Base-by-base conservation (phyloP, 2,888 invertebrate species). In the Rotaria socialis region DNA sequence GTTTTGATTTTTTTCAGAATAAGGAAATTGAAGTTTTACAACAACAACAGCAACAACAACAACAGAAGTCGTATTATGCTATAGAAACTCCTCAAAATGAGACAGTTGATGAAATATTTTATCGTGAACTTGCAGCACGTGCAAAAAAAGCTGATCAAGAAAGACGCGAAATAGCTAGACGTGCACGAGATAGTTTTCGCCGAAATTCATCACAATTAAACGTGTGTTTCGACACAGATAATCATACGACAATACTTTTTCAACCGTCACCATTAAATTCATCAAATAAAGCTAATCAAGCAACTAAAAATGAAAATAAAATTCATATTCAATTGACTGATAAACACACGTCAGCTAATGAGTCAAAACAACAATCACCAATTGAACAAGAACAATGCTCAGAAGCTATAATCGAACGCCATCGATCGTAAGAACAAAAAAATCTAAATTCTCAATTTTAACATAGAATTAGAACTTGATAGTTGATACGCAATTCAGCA, bases 101-200 rank as follows among this genome's bases (percentile, higher is more conserved):
- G 35, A 19, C 35, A 2, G 35, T 67, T 35, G 67, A 67, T 67
- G 85, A 85, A 47, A 41, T 50, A 19, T 58, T 27, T 7, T 85
- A 74, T 67, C 67, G 5, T 43, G 47, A 85, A 43, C 7, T 55
- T 5, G 88, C 88, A 84, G 84, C 89, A 87, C 91, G 90, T 88
- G 89, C 92, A 0, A 91, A 91, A 84, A 90, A 90, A 87, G 91
- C 91, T 4, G 92, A 92, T 85, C 88, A 89, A 55, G 89, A 91
- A 86, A 89, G 90, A 88, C 88, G 90, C 55, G 89, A 89, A 85
- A 89, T 91, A 56, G 92, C 91, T 0, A 88, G 89, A 52, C 88
- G 89, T 35, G 92, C 91, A 7, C 88, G 92, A 10, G 90, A 91
- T 86, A 91, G n/a, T 80, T 80, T 41, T n/a, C 35, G 14, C 19